A percentile compares a stretch with the other conserved stretches of the same genome.
These are phyloP conservation scores for Trachelus stipa DNA, from an alignment of 2,888 invertebrate species.

Conservation along the genomic window DNA sequence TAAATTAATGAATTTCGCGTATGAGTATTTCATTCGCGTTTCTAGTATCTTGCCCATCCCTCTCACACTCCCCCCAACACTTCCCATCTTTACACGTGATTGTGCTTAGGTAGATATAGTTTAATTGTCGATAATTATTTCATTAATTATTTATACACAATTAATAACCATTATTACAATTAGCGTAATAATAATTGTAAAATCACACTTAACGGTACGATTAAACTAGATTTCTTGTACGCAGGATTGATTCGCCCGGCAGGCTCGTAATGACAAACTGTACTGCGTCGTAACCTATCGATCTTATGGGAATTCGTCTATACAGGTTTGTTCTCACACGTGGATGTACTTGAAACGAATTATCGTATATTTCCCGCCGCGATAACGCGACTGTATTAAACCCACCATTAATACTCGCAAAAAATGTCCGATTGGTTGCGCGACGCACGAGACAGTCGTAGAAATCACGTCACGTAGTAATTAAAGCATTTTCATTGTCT, in stretches of 20 bases:
- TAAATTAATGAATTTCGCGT: background rate
- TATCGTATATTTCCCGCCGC: background rate
- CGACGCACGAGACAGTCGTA: background rate
- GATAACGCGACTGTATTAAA: background rate
- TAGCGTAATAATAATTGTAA: slow-evolving; percentile 1
- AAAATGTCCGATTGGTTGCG: background rate
- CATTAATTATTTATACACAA: slow-evolving; percentile 3
- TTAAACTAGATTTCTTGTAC: slow-evolving; percentile 32
- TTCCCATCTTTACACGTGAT: background rate
- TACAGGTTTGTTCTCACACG: background rate
- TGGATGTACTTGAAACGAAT: background rate
- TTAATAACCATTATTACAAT: background rate
- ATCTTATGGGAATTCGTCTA: background rate
- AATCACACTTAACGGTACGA: slow-evolving; percentile 24
- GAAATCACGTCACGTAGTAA: slow-evolving; percentile 29
- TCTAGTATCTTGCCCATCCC: background rate
- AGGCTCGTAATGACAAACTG: slow-evolving; percentile 3
- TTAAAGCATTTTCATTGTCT: background rate
- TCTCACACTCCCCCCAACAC: background rate
- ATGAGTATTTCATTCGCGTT: background rate
- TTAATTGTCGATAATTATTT: background rate
- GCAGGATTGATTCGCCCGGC: slow-evolving; percentile 26
- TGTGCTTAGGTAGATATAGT: background rate
- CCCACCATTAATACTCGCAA: background rate
- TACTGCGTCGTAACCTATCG: background rate